Conservation (phyloP, 2,113 vertebrate genomes). For the Chlamydotis undulata region DNA sequence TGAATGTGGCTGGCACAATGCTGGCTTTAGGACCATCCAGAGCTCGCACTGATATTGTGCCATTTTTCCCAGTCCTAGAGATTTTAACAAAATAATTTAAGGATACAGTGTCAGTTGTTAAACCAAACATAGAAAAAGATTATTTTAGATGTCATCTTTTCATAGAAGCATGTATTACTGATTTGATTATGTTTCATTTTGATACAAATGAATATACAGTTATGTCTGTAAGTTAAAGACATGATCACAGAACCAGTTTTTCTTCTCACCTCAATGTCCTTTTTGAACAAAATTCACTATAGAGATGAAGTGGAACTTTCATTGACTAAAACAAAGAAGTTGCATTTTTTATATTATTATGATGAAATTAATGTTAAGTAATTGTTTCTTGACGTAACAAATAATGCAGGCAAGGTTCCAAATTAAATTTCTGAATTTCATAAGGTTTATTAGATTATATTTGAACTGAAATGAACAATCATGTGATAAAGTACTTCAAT, state of each 20-base stretch:
- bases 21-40: conserved; percentile 91
- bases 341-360: background rate
- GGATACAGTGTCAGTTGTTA: background rate
- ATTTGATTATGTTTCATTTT: background rate
- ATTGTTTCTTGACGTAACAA: background rate
- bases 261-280: background rate
- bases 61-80: conserved; percentile 89
- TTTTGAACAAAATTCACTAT: background rate
- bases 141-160: background rate
- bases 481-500: background rate
- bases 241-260: background rate
- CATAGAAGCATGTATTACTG: background rate
- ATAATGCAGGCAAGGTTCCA: background rate
- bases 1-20: conserved; percentile 81
- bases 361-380: background rate
- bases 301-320: background rate
- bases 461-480: background rate
- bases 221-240: background rate
- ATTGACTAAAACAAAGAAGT: background rate
- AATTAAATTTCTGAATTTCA: background rate
- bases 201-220: background rate
- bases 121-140: background rate
- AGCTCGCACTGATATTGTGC: conserved; percentile 90
- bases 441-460: background rate
- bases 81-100: background rate